Conservation (phyloP, 53 echinoderm and acorn worm genomes). For the Temnopleurus reevesii region DNA sequence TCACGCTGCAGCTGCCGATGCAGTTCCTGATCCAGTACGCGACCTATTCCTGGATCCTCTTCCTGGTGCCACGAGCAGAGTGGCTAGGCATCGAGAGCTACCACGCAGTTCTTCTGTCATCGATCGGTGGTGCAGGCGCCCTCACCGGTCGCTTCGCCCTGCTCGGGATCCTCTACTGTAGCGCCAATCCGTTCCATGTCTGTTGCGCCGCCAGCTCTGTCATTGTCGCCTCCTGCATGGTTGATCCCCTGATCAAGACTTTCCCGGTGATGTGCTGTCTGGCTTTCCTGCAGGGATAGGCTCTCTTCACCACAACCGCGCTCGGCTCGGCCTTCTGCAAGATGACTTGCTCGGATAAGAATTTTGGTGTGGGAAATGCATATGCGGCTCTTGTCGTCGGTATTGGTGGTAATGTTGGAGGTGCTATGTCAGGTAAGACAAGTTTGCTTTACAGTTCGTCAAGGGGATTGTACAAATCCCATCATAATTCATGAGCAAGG, state of each 20-base stretch:
- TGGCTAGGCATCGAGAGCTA: neutral
- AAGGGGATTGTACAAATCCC: neutral
- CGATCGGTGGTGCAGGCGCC: neutral
- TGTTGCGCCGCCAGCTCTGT: neutral
- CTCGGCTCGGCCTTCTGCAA: neutral
- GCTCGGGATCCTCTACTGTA: neutral
- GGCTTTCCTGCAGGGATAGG: neutral
- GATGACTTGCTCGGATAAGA: neutral
- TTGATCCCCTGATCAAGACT: neutral
- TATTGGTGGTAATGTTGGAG: neutral
- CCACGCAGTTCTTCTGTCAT: neutral
- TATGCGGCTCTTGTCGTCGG: constrained; percentile 28
- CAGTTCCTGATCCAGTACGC: neutral
- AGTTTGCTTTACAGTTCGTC: neutral
- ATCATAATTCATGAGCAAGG: too few relatives aligned
- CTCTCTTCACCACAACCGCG: neutral
- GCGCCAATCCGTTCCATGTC: neutral
- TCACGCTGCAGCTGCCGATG: neutral
- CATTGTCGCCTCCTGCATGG: neutral
- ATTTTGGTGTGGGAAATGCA: neutral
- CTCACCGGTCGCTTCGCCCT: neutral
- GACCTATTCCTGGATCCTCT: neutral
- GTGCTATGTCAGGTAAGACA: neutral
- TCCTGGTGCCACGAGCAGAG: neutral
- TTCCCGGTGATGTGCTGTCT: neutral